Evolutionary conservation across 2,113 vertebrate species (phyloP).

Genomic region (Cyrtonyx montezumae): DNA sequence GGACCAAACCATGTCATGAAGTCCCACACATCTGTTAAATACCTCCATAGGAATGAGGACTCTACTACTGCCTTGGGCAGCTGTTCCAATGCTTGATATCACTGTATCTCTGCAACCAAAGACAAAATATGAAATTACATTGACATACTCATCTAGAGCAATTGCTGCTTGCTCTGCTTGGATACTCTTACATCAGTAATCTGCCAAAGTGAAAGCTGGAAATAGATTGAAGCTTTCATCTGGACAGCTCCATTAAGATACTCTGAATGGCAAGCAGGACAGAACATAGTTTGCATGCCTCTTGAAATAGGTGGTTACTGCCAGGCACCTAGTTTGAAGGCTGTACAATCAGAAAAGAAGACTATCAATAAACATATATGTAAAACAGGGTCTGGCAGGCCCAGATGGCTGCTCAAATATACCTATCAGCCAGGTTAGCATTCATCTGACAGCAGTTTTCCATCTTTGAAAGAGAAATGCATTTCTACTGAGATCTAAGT

Average conservation of each 20-base stretch:
- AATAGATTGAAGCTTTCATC: not conserved
- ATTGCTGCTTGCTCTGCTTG: not conserved
- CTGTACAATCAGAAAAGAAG: not conserved
- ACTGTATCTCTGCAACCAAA: not conserved
- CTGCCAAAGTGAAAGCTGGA: not conserved
- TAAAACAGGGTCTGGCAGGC: not conserved
- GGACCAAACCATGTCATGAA: not conserved
- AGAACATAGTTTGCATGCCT: not conserved
- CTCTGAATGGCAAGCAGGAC: not conserved
- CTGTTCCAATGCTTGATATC: not conserved
- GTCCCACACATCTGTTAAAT: not conserved
- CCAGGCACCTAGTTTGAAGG: not conserved
- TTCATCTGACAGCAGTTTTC: not conserved
- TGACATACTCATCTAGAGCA: fast-evolving
- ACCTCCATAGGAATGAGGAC: not conserved
- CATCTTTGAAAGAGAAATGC: not conserved
- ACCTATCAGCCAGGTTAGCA: not conserved
- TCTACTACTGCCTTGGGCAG: not conserved
- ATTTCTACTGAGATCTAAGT: not conserved
- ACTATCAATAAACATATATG: not conserved
- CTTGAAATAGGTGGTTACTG: not conserved
- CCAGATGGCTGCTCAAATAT: not conserved
- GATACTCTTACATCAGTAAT: not conserved
- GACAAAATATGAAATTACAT: not conserved
- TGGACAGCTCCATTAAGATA: not conserved